Evolutionary conservation across 1,140 invertebrate species (phyloP).

Genomic region (Batillaria attramentaria): DNA sequence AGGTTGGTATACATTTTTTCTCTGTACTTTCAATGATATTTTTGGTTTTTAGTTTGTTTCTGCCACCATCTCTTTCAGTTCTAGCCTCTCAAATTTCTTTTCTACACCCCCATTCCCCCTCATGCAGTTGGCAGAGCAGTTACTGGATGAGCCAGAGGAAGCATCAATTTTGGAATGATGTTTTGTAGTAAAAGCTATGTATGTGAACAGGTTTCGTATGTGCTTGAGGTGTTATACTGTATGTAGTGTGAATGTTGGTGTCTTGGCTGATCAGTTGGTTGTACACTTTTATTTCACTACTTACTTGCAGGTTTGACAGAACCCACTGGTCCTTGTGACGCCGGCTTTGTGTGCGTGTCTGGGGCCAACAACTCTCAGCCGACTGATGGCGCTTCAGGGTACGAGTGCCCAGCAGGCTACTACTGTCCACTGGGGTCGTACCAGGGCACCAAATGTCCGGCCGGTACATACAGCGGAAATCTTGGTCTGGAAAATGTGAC

Average conservation of each 20-base stretch:
- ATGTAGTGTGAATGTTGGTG: background rate
- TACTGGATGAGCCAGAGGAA: too few relatives aligned
- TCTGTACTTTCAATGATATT: too few relatives aligned
- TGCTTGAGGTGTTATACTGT: background rate
- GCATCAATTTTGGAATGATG: too few relatives aligned
- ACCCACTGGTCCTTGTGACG: constrained; percentile 59
- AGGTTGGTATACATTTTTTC: too few relatives aligned
- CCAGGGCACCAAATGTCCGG: constrained; percentile 64
- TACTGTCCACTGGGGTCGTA: constrained; percentile 64
- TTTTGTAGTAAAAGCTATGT: too few relatives aligned
- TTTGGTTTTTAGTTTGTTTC: too few relatives aligned
- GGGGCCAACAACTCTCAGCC: constrained; percentile 57
- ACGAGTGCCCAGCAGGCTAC: constrained; percentile 59
- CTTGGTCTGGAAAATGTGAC: constrained; percentile 60
- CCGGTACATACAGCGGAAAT: constrained; percentile 59
- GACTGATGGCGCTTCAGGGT: constrained; percentile 59
- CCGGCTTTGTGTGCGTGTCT: constrained; percentile 63
- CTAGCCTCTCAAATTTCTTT: too few relatives aligned
- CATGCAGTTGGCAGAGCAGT: too few relatives aligned
- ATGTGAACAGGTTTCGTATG: too few relatives aligned
- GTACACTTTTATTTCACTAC: background rate
- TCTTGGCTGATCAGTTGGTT: background rate
- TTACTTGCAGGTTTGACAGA: constrained; percentile 54
- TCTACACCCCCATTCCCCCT: too few relatives aligned
- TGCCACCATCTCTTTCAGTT: too few relatives aligned